Percentiles rank a stretch among this genome's conserved stretches.
These are phyloP conservation scores for Apis mellifera DNA, from an alignment of 1,140 invertebrate species.

Conservation along the genomic window DNA sequence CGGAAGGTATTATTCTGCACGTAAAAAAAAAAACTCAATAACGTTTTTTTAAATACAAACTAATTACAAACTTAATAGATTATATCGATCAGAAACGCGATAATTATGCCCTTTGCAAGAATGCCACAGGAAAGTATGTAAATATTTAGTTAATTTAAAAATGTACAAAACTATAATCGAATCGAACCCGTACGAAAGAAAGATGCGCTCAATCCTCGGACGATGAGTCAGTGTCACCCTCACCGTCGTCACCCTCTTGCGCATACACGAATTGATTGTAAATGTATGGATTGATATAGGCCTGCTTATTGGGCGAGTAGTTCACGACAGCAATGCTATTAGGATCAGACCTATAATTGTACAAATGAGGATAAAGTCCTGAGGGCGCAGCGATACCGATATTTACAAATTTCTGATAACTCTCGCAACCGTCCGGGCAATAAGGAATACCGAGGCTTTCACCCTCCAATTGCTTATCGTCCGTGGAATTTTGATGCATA, in stretches of 20 bases:
- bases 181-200: conserved; percentile 47
- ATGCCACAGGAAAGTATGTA: conserved; percentile 43
- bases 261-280: conserved; percentile 71
- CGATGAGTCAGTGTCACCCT: conserved; percentile 73
- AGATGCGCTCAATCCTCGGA: conserved; percentile 65
- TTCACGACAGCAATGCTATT: conserved; percentile 76
- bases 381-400: conserved; percentile 68
- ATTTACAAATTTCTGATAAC: conserved; percentile 71
- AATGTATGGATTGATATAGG: conserved; percentile 73
- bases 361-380: conserved; percentile 76
- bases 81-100: conserved; percentile 54
- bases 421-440: conserved; percentile 60
- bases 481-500: conserved; percentile 49
- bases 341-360: conserved; percentile 73
- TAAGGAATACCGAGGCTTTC: conserved; percentile 57
- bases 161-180: conserved; percentile 59
- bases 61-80: conserved; percentile 81
- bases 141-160: conserved; percentile 3
- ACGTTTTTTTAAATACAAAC: conserved; percentile 76
- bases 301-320: conserved; percentile 74
- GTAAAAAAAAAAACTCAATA: conserved; percentile 61
- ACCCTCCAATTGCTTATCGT: conserved; percentile 48
- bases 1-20: conserved; percentile 46
- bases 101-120: conserved; percentile 14
- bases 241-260: conserved; percentile 67